Percentiles rank a stretch among this genome's conserved stretches.
Conservation (phyloP, 2,113 vertebrate species). For the Eudorcas thomsonii region DNA sequence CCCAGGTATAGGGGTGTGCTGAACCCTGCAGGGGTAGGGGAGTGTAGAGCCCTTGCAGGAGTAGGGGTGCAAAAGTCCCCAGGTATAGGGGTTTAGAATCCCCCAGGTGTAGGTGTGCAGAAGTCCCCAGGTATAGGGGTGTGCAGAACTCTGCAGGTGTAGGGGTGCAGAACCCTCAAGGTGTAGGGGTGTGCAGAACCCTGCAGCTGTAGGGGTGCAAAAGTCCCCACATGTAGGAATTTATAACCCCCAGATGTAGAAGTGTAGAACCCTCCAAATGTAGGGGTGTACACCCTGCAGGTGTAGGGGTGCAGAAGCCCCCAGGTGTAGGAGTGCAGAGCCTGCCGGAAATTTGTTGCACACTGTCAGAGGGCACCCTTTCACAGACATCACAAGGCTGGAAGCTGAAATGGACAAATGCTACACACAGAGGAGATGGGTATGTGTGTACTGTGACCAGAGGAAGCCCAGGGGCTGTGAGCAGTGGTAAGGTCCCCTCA, state of each 20-base stretch:
- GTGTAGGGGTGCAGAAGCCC: not conserved
- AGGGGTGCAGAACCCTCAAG: no score
- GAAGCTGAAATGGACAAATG: not conserved
- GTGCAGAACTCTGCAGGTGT: no score
- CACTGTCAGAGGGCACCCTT: not conserved
- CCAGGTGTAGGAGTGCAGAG: not conserved
- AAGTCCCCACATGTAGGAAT: not conserved
- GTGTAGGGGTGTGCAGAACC: not conserved
- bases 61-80: fast-evolving
- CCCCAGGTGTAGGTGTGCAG: not conserved
- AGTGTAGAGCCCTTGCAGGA: no score
- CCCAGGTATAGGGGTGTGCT: no score
- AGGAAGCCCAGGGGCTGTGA: not conserved
- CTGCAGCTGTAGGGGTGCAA: not conserved
- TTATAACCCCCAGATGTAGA: no score
- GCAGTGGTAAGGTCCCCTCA: not conserved
- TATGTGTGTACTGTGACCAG: no score
- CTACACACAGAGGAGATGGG: not conserved
- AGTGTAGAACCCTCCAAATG: not conserved
- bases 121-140: no score
- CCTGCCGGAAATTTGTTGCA: no score
- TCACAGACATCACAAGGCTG: not conserved
- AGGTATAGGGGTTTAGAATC: fast-evolving
- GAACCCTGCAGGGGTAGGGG: no score
- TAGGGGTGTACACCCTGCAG: fast-evolving